Evolutionary conservation across 2,797 vertebrate genomes (phyloP).

Genomic region (Danionella dracula): DNA sequence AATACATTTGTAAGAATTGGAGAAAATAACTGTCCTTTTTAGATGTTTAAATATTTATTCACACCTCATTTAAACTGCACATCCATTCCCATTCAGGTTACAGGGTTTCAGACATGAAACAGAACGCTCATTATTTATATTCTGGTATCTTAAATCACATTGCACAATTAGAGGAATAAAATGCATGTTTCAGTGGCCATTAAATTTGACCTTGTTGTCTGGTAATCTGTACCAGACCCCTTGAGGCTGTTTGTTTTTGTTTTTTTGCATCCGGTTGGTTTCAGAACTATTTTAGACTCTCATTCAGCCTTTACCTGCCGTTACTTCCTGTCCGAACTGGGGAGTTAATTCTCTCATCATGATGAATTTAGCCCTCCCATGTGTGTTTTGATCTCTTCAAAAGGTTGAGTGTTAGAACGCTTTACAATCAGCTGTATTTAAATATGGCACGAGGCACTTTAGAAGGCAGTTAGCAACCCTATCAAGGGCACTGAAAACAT

Average conservation of each 20-base stretch:
- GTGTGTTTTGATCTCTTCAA: constrained; percentile 17
- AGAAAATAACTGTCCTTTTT: too few species aligned
- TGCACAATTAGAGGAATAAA: not conserved
- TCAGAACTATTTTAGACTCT: not conserved
- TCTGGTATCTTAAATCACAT: not conserved
- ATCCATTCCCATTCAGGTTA: too few species aligned
- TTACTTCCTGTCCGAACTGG: not conserved
- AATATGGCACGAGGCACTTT: constrained; percentile 24
- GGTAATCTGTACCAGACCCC: constrained; percentile 52
- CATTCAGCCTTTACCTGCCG: not conserved
- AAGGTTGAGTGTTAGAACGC: constrained; percentile 29
- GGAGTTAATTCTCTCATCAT: not conserved
- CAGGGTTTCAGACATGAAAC: too few species aligned
- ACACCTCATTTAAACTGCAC: too few species aligned
- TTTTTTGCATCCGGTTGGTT: constrained; percentile 23
- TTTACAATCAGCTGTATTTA: constrained; percentile 48
- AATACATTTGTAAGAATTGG: too few species aligned
- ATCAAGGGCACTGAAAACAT: constrained; percentile 39
- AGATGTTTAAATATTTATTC: too few species aligned
- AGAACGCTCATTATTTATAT: not conserved
- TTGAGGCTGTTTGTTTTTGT: constrained; percentile 17
- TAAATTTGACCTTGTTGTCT: constrained; percentile 60
- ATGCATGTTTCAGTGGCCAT: not conserved
- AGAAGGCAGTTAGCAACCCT: constrained; percentile 30
- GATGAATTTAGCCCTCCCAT: not conserved